Evolutionary conservation across 2,113 vertebrate genomes (phyloP).

Genomic region (Percopsis transmontana): DNA sequence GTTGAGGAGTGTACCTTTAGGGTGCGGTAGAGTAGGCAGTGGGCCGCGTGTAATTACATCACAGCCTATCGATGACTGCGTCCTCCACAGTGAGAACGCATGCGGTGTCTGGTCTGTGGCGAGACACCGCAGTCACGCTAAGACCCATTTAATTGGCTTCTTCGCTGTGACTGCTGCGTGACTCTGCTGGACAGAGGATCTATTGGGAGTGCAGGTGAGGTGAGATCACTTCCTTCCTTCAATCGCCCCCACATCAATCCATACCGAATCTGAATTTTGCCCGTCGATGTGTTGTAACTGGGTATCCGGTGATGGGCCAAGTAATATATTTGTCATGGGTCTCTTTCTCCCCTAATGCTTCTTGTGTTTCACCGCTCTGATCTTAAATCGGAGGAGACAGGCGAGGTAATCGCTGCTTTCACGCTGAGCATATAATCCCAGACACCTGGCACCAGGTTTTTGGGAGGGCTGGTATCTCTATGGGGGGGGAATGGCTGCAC

Average conservation of each 20-base stretch:
- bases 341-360: not conserved
- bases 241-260: conserved; percentile 12
- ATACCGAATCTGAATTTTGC: conserved; percentile 4
- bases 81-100: conserved; percentile 2
- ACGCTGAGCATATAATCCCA: conserved; percentile 61
- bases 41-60: not conserved
- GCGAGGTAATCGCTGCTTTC: conserved; percentile 57
- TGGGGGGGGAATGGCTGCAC: conserved; percentile 14
- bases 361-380: conserved; percentile 20
- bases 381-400: conserved; percentile 63
- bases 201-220: not conserved
- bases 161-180: conserved; percentile 33
- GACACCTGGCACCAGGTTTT: conserved; percentile 69
- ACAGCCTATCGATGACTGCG: not conserved
- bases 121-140: conserved; percentile 26
- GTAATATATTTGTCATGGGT: conserved; percentile 20
- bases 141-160: conserved; percentile 29
- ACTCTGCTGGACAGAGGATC: not conserved
- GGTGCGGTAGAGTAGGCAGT: not conserved
- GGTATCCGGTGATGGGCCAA: conserved; percentile 4
- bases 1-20: not conserved
- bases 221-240: conserved; percentile 10
- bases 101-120: conserved; percentile 20
- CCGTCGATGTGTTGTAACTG: not conserved
- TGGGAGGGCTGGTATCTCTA: conserved; percentile 54